These are phyloP conservation scores for Papilio demoleus DNA, from an alignment of 2,888 invertebrate species.

Conservation along the genomic window DNA sequence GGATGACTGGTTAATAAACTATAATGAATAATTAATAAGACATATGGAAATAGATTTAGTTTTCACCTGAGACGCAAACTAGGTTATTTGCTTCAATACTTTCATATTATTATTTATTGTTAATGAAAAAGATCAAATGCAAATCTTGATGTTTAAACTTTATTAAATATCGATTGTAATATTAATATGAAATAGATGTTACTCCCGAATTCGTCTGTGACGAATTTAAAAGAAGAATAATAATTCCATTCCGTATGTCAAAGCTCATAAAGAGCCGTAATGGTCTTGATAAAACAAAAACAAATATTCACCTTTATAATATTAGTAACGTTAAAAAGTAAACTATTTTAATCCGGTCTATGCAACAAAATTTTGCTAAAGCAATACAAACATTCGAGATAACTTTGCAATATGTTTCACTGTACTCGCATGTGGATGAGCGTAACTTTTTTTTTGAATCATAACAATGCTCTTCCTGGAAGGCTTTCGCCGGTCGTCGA, in stretches of 20 bases:
- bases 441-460: slow-evolving; percentile 7
- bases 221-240: too few relatives aligned
- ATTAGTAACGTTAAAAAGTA: too few relatives aligned
- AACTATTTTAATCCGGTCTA: too few relatives aligned
- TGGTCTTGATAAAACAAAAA: too few relatives aligned
- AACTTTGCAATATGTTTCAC: too few relatives aligned
- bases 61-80: not conserved
- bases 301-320: too few relatives aligned
- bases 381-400: not conserved
- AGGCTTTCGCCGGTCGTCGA: slow-evolving; percentile 17
- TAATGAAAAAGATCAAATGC: not conserved
- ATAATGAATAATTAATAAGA: not conserved
- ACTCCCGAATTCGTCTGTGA: too few relatives aligned
- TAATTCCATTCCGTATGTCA: too few relatives aligned
- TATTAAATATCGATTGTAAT: not conserved
- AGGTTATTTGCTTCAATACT: slow-evolving; percentile 1
- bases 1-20: not conserved
- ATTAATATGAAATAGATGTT: not conserved
- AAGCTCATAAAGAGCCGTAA: too few relatives aligned
- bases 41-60: not conserved
- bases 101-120: too few relatives aligned
- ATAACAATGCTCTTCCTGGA: slow-evolving; percentile 32
- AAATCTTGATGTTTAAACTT: not conserved
- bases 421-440: not conserved
- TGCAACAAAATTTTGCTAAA: too few relatives aligned